These are phyloP conservation scores for Tragelaphus buxtoni DNA, from an alignment of 2,113 vertebrate species.

Conservation along the genomic window DNA sequence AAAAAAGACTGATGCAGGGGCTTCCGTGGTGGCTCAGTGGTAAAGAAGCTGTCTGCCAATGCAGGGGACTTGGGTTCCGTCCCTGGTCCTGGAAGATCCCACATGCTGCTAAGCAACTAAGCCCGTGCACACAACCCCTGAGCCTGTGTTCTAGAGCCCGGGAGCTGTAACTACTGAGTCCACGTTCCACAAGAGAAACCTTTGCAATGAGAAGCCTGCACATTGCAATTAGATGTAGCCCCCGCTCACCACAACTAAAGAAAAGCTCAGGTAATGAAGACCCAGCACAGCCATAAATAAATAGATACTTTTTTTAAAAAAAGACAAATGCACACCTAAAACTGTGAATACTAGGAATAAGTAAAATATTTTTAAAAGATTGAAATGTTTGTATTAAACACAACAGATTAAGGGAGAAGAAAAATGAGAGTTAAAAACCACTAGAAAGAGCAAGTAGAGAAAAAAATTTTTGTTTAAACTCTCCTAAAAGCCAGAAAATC, in stretches of 20 bases:
- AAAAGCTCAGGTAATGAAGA: background rate
- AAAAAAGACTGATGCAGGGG: background rate
- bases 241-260: background rate
- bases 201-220: background rate
- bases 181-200: background rate
- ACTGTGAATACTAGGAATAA: background rate
- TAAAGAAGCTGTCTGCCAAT: background rate
- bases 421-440: background rate
- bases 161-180: background rate
- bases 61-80: background rate
- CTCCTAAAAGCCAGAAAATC: slow-evolving; percentile 1
- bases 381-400: slow-evolving; percentile 21
- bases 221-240: background rate
- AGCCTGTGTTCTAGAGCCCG: background rate
- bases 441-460: background rate
- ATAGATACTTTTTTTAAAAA: background rate
- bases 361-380: slow-evolving; percentile 4
- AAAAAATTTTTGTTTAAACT: background rate
- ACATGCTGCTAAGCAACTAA: background rate
- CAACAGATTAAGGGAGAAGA: background rate
- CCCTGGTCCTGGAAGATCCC: background rate
- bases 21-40: background rate
- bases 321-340: background rate
- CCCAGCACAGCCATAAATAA: background rate
- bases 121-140: background rate